A percentile compares a stretch with the other conserved stretches of the same genome.
phyloP scores from a whole-genome alignment of 2,888 invertebrate species.

The Ypsolopha sequella region DNA sequence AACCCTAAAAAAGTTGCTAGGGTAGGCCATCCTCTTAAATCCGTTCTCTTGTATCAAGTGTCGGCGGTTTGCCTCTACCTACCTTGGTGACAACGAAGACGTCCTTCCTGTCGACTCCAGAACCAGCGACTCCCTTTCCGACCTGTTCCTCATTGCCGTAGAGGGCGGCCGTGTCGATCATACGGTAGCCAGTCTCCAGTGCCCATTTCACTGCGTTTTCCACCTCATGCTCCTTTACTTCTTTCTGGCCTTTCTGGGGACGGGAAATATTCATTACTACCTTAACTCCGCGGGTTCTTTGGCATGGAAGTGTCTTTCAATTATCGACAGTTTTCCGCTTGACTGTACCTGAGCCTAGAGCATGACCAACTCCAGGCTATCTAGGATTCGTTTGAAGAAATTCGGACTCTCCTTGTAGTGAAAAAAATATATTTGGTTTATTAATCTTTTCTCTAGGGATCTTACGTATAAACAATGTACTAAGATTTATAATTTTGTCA shows the following conservation, averaged over 20 bases:
- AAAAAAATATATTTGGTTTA: too few species aligned
- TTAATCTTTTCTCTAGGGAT: too few species aligned
- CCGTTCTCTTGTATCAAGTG: background rate
- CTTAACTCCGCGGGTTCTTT: too few species aligned
- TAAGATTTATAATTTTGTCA: too few species aligned
- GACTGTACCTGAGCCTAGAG: too few species aligned
- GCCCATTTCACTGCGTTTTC: constrained; percentile 39
- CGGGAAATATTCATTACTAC: background rate
- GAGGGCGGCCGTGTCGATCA: constrained; percentile 41
- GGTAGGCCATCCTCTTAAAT: background rate
- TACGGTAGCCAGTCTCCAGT: constrained; percentile 40
- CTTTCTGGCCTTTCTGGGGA: constrained; percentile 38
- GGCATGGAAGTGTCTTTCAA: too few species aligned
- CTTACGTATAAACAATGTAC: too few species aligned
- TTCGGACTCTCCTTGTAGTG: too few species aligned
- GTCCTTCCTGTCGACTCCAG: constrained; percentile 33
- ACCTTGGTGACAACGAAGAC: constrained; percentile 50
- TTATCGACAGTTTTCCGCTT: too few species aligned
- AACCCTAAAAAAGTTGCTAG: background rate
- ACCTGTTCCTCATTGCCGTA: constrained; percentile 43
- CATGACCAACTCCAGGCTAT: too few species aligned
- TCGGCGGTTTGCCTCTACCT: background rate
- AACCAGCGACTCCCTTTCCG: constrained; percentile 28
- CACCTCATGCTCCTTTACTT: constrained; percentile 25
- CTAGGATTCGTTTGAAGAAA: too few species aligned